A percentile compares a stretch with the other conserved stretches of the same genome.
phyloP scores from a whole-genome alignment of 2,797 vertebrate genomes.

The Rhincodon typus region DNA sequence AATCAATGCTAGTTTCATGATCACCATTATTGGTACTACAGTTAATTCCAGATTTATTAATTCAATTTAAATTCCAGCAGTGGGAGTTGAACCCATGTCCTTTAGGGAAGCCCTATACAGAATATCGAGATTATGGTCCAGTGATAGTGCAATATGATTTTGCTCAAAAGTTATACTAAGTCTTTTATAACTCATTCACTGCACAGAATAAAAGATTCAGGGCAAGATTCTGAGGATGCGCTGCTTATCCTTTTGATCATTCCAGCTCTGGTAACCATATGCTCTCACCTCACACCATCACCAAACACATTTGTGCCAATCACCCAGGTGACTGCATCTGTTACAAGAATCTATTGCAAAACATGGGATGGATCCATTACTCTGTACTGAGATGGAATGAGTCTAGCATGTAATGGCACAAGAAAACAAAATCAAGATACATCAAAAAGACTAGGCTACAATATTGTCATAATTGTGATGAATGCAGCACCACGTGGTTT shows the following conservation, averaged over 20 bases:
- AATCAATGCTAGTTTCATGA: too few relatives aligned
- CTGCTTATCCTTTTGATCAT: not conserved
- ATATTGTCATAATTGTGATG: not conserved
- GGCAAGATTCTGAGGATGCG: not conserved
- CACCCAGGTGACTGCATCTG: slow-evolving; percentile 14
- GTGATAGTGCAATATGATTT: too few relatives aligned
- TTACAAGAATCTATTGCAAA: not conserved
- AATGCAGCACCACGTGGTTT: not conserved
- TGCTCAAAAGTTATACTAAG: not conserved
- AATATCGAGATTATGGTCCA: too few relatives aligned
- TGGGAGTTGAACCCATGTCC: too few relatives aligned
- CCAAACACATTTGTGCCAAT: not conserved
- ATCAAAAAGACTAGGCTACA: not conserved
- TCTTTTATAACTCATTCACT: not conserved
- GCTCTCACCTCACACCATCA: not conserved
- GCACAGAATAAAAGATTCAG: not conserved
- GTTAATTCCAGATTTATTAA: too few relatives aligned
- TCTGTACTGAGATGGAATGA: not conserved
- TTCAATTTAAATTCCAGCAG: too few relatives aligned
- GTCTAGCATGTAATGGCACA: not conserved
- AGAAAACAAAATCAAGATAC: not conserved
- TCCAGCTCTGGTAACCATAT: slow-evolving; percentile 1
- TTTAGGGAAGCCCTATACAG: too few relatives aligned
- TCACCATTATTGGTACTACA: too few relatives aligned
- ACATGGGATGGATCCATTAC: not conserved